Conservation (phyloP, 2,113 vertebrate genomes). For the Crotalus helleri region DNA sequence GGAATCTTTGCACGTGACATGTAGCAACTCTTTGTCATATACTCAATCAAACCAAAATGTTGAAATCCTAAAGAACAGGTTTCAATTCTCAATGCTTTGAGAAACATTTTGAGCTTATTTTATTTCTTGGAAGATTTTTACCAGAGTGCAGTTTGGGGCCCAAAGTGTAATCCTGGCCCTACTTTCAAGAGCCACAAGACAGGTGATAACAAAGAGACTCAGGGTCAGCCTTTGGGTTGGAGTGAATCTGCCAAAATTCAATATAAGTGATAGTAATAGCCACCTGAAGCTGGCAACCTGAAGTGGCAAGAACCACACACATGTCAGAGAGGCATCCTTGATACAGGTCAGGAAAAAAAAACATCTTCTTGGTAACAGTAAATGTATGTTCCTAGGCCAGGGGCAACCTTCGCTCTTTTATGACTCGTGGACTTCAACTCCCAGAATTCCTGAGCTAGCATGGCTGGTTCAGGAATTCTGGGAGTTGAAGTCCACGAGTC, state of each 20-base stretch:
- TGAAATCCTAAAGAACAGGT: neutral
- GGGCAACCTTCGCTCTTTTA: too few relatives aligned
- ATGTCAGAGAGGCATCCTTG: neutral
- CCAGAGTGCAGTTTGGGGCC: neutral
- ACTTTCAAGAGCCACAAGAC: neutral
- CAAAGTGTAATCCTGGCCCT: neutral
- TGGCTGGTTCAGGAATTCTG: too few relatives aligned
- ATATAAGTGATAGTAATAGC: neutral
- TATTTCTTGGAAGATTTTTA: neutral
- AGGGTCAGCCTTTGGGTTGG: neutral
- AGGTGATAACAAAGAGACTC: neutral
- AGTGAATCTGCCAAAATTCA: neutral
- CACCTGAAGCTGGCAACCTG: neutral
- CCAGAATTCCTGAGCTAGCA: too few relatives aligned
- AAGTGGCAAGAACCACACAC: neutral
- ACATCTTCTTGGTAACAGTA: neutral
- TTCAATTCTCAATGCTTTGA: neutral
- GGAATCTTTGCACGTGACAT: neutral
- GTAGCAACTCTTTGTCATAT: neutral
- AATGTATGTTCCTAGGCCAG: neutral
- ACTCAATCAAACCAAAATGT: neutral
- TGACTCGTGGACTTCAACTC: too few relatives aligned
- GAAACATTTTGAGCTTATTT: neutral
- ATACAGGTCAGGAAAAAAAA: neutral
- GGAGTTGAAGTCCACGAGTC: too few relatives aligned